phyloP scores from a whole-genome alignment of 2,797 vertebrate genomes.

The Acropternis orthonyx region DNA sequence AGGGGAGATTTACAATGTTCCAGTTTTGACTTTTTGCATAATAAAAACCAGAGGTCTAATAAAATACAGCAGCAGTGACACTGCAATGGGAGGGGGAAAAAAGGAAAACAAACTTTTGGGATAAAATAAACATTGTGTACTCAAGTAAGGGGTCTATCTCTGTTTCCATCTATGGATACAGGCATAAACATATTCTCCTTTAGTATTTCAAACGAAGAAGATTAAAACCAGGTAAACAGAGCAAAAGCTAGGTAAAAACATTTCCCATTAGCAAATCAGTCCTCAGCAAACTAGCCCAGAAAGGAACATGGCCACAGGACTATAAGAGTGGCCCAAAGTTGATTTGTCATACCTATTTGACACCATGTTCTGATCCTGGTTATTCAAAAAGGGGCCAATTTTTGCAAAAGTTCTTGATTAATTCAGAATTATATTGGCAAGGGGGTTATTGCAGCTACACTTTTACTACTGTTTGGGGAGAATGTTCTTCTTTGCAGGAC shows the following conservation, averaged over 20 bases:
- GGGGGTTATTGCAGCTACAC: not conserved
- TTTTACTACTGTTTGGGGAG: conserved; percentile 41
- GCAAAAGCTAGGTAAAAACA: not conserved
- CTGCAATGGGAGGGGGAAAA: not conserved
- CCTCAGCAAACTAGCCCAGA: not conserved
- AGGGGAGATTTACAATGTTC: conserved; percentile 62
- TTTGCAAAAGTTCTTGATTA: not conserved
- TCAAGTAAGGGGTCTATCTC: conserved; percentile 28
- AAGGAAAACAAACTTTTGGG: conserved; percentile 1
- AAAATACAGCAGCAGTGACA: conserved; percentile 64
- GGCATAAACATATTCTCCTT: not conserved
- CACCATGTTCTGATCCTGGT: not conserved
- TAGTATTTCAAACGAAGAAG: conserved; percentile 4
- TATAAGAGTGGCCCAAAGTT: not conserved
- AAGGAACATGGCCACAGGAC: not conserved
- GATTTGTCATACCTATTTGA: not conserved
- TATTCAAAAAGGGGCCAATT: not conserved
- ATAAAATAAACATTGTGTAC: not conserved
- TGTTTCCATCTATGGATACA: not conserved
- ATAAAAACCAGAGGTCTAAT: conserved; percentile 73
- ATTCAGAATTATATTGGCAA: not conserved
- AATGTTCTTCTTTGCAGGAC: conserved; percentile 20
- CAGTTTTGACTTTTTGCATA: conserved; percentile 61
- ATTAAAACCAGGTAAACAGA: conserved; percentile 15
- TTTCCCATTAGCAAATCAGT: not conserved